Evolutionary conservation across 1,140 invertebrate genomes (phyloP), one percentile per base, ranked within the genome.

Genomic region (Drosophila lacteicornis): DNA sequence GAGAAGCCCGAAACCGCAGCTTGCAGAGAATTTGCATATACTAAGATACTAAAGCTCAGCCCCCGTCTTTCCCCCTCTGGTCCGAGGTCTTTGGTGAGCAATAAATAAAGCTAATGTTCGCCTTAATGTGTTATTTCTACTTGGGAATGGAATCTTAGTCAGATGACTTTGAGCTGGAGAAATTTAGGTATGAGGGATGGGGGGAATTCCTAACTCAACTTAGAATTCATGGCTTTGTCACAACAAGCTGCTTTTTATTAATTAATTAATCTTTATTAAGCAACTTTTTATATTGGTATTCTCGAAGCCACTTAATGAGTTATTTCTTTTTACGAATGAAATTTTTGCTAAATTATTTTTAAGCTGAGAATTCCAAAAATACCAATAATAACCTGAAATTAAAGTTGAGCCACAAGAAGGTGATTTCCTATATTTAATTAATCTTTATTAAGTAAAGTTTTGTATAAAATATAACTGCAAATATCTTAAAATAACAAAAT

Each of bases 1-100:
- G 45, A 47, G 57, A 75, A 59, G 56, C 36, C 56, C 36, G 0
- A 60, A 65, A 65, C 82, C 75, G 47, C 75, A 82, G 53, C n/a
- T 58, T 62, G 68, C 42, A n/a, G 50, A 74, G 51, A 59, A 87
- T 86, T 88, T 66, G 76, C 59, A 80, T 82, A 70, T 38, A 49
- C 42, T 66, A 51, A 38, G 40, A 7, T 30, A 8, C 49, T 57
- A 25, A 3, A 25, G 22, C 6, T 36, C 27, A 36, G 2, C 33
- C 15, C 33, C 45, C 19, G 12, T 38, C 17, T 47, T 50, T 50
- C 59, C 67, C 53, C 62, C 75, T 25, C 49, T 33, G 40, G 55
- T 25, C 22, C 22, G 3, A 65, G 65, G 60, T 69, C 36, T 50
- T 36, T 27, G 53, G 13, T 57, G 58, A 19, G 63, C 67, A 61